Conservation (phyloP, 2,113 vertebrate genomes). For the Microtus ochrogaster region DNA sequence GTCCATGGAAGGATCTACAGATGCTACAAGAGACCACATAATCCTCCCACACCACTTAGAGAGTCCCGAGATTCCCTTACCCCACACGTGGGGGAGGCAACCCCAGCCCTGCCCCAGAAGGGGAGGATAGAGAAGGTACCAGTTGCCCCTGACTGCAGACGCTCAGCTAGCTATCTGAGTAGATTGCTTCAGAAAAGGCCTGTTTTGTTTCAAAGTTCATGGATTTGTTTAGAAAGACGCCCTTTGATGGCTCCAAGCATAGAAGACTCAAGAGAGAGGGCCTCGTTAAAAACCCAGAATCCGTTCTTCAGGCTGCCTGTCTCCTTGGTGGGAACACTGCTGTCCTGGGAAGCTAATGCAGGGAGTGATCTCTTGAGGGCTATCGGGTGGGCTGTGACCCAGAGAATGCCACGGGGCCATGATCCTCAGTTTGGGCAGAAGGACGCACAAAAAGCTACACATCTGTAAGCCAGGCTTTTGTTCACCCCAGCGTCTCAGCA, state of each 20-base stretch:
- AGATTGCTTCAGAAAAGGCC: neutral
- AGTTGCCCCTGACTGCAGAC: accelerated
- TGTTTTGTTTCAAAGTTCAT: neutral
- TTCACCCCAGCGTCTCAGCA: neutral
- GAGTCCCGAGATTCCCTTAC: neutral
- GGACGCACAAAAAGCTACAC: constrained; percentile 19
- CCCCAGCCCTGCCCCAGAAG: neutral
- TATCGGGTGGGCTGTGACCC: neutral
- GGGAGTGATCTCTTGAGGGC: neutral
- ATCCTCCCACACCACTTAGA: neutral
- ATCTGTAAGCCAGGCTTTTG: constrained; percentile 58
- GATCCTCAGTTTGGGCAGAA: neutral
- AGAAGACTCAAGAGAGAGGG: too few species aligned
- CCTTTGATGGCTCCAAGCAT: neutral
- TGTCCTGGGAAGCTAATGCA: neutral
- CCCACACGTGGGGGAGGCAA: too few species aligned
- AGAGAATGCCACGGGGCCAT: neutral
- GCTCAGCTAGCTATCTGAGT: neutral
- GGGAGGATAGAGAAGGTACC: neutral
- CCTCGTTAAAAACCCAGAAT: neutral
- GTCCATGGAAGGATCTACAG: neutral
- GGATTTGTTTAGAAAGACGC: neutral
- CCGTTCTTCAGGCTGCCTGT: neutral
- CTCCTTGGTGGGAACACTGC: neutral
- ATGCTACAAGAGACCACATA: neutral